Percentiles rank a stretch among this genome's conserved stretches.
phyloP scores from a whole-genome alignment of 2,888 invertebrate species.

The Sialis fuliginosa region DNA sequence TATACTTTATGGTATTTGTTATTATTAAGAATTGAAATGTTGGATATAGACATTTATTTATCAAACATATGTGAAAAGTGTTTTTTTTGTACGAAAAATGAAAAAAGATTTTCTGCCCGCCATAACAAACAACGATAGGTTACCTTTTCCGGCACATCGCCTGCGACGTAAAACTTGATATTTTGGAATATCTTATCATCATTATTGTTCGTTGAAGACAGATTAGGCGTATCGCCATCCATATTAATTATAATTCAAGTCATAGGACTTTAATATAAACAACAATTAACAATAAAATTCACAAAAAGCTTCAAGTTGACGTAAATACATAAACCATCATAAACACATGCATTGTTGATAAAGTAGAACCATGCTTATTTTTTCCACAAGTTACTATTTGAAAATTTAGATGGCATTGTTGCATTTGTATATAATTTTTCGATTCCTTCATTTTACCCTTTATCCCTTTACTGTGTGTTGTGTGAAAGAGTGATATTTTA shows the following conservation, averaged over 20 bases:
- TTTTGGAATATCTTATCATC: slow-evolving; percentile 55
- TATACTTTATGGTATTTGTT: too few relatives aligned
- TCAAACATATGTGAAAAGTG: too few relatives aligned
- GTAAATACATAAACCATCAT: slow-evolving; percentile 2
- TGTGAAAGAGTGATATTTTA: too few relatives aligned
- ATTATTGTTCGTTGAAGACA: slow-evolving; percentile 25
- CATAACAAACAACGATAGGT: slow-evolving; percentile 8
- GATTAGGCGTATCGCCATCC: slow-evolving; percentile 21
- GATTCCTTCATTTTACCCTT: too few relatives aligned
- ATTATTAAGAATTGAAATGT: too few relatives aligned
- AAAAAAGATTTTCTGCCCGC: not conserved
- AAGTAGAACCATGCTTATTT: not conserved
- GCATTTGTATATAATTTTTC: too few relatives aligned
- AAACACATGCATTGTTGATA: slow-evolving; percentile 3
- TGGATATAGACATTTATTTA: too few relatives aligned
- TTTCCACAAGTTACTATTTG: too few relatives aligned
- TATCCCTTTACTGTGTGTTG: too few relatives aligned
- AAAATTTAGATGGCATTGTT: too few relatives aligned
- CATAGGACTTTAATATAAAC: not conserved
- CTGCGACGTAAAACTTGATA: slow-evolving; percentile 69
- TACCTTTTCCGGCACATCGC: slow-evolving; percentile 59
- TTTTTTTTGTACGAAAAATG: too few relatives aligned
- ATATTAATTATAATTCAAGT: slow-evolving; percentile 15
- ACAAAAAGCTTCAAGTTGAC: slow-evolving; percentile 1
- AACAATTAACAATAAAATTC: not conserved